phyloP scores from a whole-genome alignment of 1,140 invertebrate genomes.

The Pogonus chalceus region DNA sequence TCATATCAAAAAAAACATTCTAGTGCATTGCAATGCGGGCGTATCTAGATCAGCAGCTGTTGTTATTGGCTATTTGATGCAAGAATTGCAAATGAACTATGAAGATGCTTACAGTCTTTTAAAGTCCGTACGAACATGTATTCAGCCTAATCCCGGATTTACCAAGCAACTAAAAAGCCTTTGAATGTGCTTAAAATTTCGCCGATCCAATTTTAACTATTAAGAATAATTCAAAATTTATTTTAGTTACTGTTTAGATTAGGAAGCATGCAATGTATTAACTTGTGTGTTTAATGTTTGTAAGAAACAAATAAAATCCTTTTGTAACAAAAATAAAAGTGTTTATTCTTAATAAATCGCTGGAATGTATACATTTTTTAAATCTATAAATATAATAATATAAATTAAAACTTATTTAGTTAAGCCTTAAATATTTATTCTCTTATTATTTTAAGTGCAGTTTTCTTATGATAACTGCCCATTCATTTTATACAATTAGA shows the following conservation, averaged over 20 bases:
- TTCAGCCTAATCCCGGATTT: conserved; percentile 75
- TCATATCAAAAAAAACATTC: conserved; percentile 44
- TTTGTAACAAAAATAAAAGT: neutral
- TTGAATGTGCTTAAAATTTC: conserved; percentile 10
- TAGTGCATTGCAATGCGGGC: conserved; percentile 88
- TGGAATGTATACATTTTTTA: neutral
- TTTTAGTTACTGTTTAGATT: too few relatives aligned
- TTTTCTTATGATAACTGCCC: too few relatives aligned
- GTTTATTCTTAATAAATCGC: neutral
- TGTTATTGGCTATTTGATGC: conserved; percentile 76
- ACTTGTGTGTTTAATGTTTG: neutral
- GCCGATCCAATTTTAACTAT: conserved; percentile 12
- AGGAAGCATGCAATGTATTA: neutral
- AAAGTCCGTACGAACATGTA: conserved; percentile 51
- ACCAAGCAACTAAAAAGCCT: conserved; percentile 47
- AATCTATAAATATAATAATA: too few relatives aligned
- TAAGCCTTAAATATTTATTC: too few relatives aligned
- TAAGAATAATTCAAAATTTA: too few relatives aligned
- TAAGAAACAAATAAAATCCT: neutral
- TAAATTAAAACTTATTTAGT: too few relatives aligned
- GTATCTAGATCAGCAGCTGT: conserved; percentile 77
- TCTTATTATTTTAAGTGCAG: too few relatives aligned
- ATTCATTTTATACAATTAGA: too few relatives aligned
- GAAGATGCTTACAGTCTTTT: conserved; percentile 60
- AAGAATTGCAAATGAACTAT: conserved; percentile 47